These are phyloP conservation scores for Actenoides hombroni DNA, from an alignment of 2,113 vertebrate genomes.

Conservation along the genomic window DNA sequence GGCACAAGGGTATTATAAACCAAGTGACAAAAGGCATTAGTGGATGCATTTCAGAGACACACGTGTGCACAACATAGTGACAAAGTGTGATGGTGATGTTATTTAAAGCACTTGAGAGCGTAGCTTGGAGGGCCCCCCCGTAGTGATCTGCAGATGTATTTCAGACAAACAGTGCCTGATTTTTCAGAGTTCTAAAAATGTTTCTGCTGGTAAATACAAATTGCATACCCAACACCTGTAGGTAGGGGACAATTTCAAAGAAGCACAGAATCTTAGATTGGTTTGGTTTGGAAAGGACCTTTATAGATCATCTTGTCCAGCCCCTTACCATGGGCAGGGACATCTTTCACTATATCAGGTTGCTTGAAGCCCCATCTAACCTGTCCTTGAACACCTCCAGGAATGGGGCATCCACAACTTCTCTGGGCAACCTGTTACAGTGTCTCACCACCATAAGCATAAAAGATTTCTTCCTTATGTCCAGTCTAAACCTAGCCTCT, in stretches of 20 bases:
- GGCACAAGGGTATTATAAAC: not conserved
- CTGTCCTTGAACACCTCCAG: not conserved
- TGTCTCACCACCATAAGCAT: not conserved
- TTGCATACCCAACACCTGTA: not conserved
- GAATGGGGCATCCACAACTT: not conserved
- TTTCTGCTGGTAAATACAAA: not conserved
- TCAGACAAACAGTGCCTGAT: not conserved
- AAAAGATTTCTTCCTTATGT: not conserved
- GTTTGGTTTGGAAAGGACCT: not conserved
- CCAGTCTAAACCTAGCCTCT: not conserved
- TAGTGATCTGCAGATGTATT: not conserved
- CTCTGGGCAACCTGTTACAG: not conserved
- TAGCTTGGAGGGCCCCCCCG: not conserved
- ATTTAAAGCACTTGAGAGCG: not conserved
- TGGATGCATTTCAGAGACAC: not conserved
- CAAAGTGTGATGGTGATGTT: not conserved
- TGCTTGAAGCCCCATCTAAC: not conserved
- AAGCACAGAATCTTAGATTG: not conserved
- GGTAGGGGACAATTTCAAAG: not conserved
- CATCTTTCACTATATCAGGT: not conserved
- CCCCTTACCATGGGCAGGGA: not conserved
- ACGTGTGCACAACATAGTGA: not conserved
- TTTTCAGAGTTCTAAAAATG: not conserved
- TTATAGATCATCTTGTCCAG: not conserved
- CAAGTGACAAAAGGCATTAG: not conserved